Evolutionary conservation across 2,797 vertebrate species (phyloP), one percentile per base, ranked within the genome.

Genomic region (Sardinella longiceps): DNA sequence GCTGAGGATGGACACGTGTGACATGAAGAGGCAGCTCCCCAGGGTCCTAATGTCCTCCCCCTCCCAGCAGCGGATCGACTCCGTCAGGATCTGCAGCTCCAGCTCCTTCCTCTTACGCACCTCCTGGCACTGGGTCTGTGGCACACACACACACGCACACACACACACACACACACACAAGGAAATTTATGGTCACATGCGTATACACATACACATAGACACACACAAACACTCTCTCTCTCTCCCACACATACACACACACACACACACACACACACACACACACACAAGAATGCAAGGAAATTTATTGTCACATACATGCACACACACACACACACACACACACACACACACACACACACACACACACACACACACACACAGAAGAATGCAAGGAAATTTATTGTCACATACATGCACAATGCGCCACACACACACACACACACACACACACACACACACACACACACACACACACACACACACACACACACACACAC

Each of bases 41-140:
- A 99, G 92, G 0, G 97, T 97, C 92, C 96, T 97, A 85, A 99
- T 99, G 91, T 97, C 97, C 0, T 99, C 98, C 0, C 98, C 98
- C 89, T 99, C 98, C 98, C 98, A 99, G 89, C 96, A 96, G 7
- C 98, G 96, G 90, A 99, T 97, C n/a, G 96, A 94, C 92, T 99
- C 98, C 0, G 95, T 98, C 89, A 99, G 94, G 86, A 99, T 99
- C 92, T 99, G 98, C 83, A 99, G 92, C 89, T 99, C 98, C 86
- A 99, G 95, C 87, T 99, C 98, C 90, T 99, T 99, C 84, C 97
- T 94, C 88, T 99, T 99, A 85, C 98, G 94, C 53, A 99, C 97
- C 90, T 99, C 98, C 93, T 99, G 98, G 93, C 98, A 99, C 83
- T 98, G 98, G 80, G 95, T 95, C 98, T 99, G 90, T 84, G 46